These are phyloP conservation scores for Ylistrum balloti DNA, from an alignment of 1,140 invertebrate species.

Conservation along the genomic window DNA sequence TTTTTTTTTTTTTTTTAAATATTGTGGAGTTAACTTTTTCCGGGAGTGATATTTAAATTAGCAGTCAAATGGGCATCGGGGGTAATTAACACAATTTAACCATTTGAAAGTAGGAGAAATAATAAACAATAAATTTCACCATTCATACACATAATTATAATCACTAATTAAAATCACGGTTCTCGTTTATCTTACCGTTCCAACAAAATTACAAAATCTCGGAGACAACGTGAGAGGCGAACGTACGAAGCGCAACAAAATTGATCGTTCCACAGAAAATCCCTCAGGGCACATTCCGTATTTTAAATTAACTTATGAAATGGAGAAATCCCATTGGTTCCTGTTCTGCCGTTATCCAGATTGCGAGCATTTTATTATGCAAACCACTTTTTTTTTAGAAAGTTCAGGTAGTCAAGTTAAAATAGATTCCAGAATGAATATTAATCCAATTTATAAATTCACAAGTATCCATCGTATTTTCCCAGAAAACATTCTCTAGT, in stretches of 20 bases:
- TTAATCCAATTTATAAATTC: neutral
- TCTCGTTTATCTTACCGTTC: neutral
- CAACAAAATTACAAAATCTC: slow-evolving; percentile 20
- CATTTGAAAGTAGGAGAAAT: neutral
- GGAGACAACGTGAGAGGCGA: neutral
- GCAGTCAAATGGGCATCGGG: too few relatives aligned
- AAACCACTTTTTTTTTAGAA: neutral
- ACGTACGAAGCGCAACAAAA: slow-evolving; percentile 1
- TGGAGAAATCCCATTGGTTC: slow-evolving; percentile 20
- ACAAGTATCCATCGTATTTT: neutral
- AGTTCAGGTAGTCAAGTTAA: neutral
- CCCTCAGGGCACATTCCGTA: slow-evolving; percentile 5
- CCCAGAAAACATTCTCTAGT: neutral
- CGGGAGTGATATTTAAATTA: too few relatives aligned
- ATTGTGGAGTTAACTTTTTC: neutral
- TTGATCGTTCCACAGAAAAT: slow-evolving; percentile 28
- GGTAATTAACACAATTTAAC: too few relatives aligned
- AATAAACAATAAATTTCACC: neutral
- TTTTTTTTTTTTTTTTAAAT: too few relatives aligned
- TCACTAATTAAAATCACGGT: neutral
- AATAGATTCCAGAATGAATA: neutral
- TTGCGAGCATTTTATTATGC: neutral
- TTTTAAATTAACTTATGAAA: slow-evolving; percentile 41
- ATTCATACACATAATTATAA: neutral
- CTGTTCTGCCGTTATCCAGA: neutral